phyloP scores from a whole-genome alignment of 2,113 vertebrate species.

The Peromyscus californicus region DNA sequence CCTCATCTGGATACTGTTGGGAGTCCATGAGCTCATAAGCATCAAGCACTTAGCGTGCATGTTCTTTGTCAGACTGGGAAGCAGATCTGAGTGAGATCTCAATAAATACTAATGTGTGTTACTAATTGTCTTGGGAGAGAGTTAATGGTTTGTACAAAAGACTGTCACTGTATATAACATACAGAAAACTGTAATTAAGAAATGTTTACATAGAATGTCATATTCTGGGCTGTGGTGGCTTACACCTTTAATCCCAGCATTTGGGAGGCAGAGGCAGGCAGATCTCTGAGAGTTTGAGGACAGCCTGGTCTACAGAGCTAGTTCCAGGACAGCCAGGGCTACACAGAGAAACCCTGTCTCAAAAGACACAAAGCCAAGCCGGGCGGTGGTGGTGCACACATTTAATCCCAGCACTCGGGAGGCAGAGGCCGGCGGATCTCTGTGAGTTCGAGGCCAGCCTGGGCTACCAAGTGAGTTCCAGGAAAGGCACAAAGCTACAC shows the following conservation, averaged over 20 bases:
- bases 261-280: neutral
- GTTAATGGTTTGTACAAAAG: neutral
- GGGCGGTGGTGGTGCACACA: too few species aligned
- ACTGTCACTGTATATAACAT: neutral
- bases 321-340: neutral
- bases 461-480: too few species aligned
- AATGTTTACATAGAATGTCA: neutral
- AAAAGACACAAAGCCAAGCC: neutral
- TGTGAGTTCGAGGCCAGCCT: too few species aligned
- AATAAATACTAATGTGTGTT: neutral
- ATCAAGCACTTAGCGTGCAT: neutral
- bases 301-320: neutral
- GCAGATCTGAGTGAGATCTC: neutral
- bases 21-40: neutral
- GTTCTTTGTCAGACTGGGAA: neutral
- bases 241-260: neutral
- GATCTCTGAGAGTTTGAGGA: neutral
- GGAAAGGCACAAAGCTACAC: too few species aligned
- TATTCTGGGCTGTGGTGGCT: neutral
- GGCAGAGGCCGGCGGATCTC: too few species aligned
- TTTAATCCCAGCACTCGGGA: too few species aligned
- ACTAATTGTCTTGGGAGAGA: neutral
- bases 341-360: neutral
- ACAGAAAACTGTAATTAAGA: slow-evolving; percentile 27
- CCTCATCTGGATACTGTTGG: neutral